A percentile compares a stretch with the other conserved stretches of the same genome.
phyloP scores from a whole-genome alignment of 2,113 vertebrate species.

The Corydoras maculifer region DNA sequence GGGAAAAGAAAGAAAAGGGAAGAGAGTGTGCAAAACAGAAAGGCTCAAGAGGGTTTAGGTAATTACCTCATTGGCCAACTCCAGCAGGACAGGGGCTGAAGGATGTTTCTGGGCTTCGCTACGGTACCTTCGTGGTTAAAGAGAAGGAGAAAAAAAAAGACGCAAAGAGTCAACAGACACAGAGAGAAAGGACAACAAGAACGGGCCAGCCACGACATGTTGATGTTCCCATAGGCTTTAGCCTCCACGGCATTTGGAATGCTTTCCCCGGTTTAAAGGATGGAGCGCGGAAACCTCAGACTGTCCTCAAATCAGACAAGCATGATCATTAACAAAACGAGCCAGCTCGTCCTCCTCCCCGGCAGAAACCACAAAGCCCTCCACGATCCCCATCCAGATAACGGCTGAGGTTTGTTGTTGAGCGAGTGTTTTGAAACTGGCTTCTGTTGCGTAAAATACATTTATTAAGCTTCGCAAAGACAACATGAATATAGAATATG shows the following conservation, averaged over 20 bases:
- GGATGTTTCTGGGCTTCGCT: conserved; percentile 72
- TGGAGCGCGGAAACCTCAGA: conserved; percentile 60
- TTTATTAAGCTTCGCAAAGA: conserved; percentile 41
- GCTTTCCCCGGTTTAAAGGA: conserved; percentile 58
- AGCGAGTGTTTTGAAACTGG: conserved; percentile 60
- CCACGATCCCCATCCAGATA: conserved; percentile 51
- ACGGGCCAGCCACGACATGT: conserved; percentile 70
- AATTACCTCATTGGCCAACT: conserved; percentile 95
- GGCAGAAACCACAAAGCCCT: conserved; percentile 50
- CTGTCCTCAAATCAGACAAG: conserved; percentile 59
- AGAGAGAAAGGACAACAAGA: conserved; percentile 73
- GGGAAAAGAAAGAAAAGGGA: neutral
- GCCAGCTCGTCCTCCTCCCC: conserved; percentile 42
- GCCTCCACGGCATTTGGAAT: conserved; percentile 67
- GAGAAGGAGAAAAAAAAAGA: conserved; percentile 1
- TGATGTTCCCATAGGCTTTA: conserved; percentile 61
- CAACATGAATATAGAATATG: too few relatives aligned
- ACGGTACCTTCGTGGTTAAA: conserved; percentile 73
- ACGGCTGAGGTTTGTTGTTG: conserved; percentile 56
- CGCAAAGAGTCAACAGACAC: conserved; percentile 46
- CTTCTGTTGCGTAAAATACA: conserved; percentile 43
- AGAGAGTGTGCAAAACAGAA: conserved; percentile 34
- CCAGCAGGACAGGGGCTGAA: conserved; percentile 80
- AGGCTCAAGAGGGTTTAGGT: conserved; percentile 29
- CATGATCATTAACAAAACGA: conserved; percentile 62